Conservation (phyloP, 2,797 vertebrate species). For the Apogon talboti region DNA sequence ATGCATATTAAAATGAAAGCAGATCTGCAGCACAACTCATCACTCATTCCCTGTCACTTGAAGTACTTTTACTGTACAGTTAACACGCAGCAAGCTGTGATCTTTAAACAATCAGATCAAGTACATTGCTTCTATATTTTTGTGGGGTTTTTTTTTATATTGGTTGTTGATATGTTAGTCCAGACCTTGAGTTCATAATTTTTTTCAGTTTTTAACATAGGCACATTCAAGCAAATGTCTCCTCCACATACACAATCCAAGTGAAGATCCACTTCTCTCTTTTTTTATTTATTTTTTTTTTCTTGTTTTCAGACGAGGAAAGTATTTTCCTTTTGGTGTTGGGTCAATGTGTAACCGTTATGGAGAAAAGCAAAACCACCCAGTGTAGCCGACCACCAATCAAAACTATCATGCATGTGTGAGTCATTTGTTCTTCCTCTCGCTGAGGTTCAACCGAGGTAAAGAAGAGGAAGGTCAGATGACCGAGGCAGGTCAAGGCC, state of each 20-base stretch:
- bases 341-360: slow-evolving; percentile 46
- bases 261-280: slow-evolving; percentile 29
- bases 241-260: slow-evolving; percentile 38
- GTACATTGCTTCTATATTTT: slow-evolving; percentile 31
- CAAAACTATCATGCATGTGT: slow-evolving; percentile 43
- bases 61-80: too few relatives aligned
- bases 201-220: slow-evolving; percentile 38
- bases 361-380: slow-evolving; percentile 55
- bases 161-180: neutral
- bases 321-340: slow-evolving; percentile 47
- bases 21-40: too few relatives aligned
- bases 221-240: slow-evolving; percentile 35
- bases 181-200: slow-evolving; percentile 6
- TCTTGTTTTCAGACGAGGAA: slow-evolving; percentile 38
- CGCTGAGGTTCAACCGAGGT: slow-evolving; percentile 62
- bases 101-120: slow-evolving; percentile 18
- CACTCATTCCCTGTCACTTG: too few relatives aligned
- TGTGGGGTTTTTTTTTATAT: slow-evolving; percentile 1
- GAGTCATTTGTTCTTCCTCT: slow-evolving; percentile 62
- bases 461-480: slow-evolving; percentile 32
- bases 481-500: slow-evolving; percentile 47
- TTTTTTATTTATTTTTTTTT: slow-evolving; percentile 12
- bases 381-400: slow-evolving; percentile 54
- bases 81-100: slow-evolving; percentile 9
- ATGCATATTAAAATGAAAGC: too few relatives aligned